Evolutionary conservation across 2,888 invertebrate genomes (phyloP).

Genomic region (Tachina grossa): DNA sequence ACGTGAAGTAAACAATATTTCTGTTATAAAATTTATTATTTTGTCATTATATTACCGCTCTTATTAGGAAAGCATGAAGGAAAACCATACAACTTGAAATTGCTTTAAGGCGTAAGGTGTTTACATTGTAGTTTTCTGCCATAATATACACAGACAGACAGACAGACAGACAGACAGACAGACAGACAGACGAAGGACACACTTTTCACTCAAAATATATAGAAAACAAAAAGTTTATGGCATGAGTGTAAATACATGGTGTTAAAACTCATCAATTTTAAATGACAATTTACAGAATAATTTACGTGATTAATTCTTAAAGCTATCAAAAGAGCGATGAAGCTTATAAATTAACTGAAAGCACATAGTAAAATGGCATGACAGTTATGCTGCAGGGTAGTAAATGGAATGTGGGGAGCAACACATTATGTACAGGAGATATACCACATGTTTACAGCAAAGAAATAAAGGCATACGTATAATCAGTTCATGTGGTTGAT

Average conservation of each 20-base stretch:
- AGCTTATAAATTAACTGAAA: conserved; percentile 58
- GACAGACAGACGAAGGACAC: neutral
- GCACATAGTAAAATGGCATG: conserved; percentile 10
- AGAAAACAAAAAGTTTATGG: neutral
- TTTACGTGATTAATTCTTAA: conserved; percentile 63
- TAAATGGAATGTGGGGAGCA: neutral
- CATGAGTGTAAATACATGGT: conserved; percentile 21
- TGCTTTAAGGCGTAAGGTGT: conserved; percentile 4
- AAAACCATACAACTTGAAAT: neutral
- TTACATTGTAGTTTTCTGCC: neutral
- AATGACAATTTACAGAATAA: conserved; percentile 69
- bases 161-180: too few species aligned
- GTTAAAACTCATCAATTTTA: conserved; percentile 70
- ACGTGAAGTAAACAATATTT: conserved; percentile 20
- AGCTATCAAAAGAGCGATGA: conserved; percentile 54
- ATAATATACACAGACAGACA: neutral
- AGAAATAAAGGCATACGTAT: neutral
- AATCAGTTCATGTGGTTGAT: conserved; percentile 10
- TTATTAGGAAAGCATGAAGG: conserved; percentile 1
- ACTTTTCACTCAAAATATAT: neutral
- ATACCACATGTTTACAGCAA: neutral
- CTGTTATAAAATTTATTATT: conserved; percentile 21
- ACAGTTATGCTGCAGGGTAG: conserved; percentile 3
- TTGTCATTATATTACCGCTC: neutral
- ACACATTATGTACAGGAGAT: neutral